phyloP scores from a whole-genome alignment of 2,797 vertebrate genomes.

The Ptychobarbus kaznakovi region DNA sequence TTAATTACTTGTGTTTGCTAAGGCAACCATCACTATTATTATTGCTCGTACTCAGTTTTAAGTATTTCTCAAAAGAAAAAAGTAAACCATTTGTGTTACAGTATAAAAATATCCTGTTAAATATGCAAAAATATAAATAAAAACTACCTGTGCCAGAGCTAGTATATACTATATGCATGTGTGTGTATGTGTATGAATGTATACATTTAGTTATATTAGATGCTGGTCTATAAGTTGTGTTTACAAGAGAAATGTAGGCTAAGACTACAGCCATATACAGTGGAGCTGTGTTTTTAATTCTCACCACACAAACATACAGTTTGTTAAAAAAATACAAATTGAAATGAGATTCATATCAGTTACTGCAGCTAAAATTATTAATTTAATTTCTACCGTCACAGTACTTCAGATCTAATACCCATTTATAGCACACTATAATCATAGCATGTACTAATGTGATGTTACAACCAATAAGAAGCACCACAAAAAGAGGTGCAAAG shows the following conservation, averaged over 20 bases:
- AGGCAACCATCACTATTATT: background rate
- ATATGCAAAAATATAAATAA: too few species aligned
- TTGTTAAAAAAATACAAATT: background rate
- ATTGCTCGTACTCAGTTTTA: background rate
- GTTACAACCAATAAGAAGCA: background rate
- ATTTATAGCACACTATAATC: background rate
- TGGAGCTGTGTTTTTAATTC: background rate
- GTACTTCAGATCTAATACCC: background rate
- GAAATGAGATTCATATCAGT: background rate
- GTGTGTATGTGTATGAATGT: too few species aligned
- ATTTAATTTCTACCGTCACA: too few species aligned
- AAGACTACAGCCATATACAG: background rate
- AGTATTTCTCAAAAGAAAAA: background rate
- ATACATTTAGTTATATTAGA: background rate
- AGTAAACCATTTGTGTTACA: background rate
- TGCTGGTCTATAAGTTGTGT: background rate
- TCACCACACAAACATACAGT: background rate
- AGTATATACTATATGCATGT: too few species aligned
- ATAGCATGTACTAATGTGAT: background rate
- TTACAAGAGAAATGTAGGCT: background rate
- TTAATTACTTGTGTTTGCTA: constrained; percentile 2
- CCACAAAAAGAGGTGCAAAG: background rate
- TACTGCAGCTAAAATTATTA: background rate
- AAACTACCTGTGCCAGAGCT: too few species aligned
- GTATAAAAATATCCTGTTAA: too few species aligned